Base-by-base conservation (phyloP, 1,140 invertebrate species). In the Steinernema khuongi region DNA sequence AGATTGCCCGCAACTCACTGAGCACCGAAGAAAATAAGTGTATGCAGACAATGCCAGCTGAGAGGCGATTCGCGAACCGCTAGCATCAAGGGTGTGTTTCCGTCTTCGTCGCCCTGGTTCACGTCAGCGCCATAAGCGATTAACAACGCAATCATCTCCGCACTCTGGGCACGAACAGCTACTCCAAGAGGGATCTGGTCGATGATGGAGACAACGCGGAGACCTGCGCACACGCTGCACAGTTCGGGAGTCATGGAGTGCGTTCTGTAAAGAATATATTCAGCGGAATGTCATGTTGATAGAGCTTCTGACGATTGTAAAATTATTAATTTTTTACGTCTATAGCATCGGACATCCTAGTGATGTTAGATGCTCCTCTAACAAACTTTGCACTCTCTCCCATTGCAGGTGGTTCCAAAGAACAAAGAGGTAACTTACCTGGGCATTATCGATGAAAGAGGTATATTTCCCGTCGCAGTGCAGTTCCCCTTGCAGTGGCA, bases 401-500 rank as follows among this genome's bases (percentile, higher is more conserved):
- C 69, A 17, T 18, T 72, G n/a, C n/a, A n/a, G n/a, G n/a, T n/a
- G n/a, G n/a, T n/a, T n/a, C n/a, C n/a, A n/a, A n/a, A n/a, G n/a
- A n/a, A 70, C 7, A 67, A 72, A 67, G 60, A 67, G n/a, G 60
- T 18, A 28, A 33, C 31, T 7, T 41, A 83, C 80, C 80, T 79
- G 28, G 83, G 83, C 68, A 84, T 73, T n/a, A 85, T 83, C 0
- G 83, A 84, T 18, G 84, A 77, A 11, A 84, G 71, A 0, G 83
- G 83, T 32, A 84, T 82, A 50, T 84, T 84, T 33, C 83, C 83
- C 17, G 81, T 77, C 17, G 83, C 79, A 19, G 76, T 84, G 75
- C 83, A 84, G 33, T 82, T 78, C 14, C 82, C 82, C 70, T 81
- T 84, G 72, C 83, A 84, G 44, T 80, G 77, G 70, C 83, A 84